These are phyloP conservation scores for Nicator chloris DNA, from an alignment of 2,113 vertebrate species.

Conservation along the genomic window DNA sequence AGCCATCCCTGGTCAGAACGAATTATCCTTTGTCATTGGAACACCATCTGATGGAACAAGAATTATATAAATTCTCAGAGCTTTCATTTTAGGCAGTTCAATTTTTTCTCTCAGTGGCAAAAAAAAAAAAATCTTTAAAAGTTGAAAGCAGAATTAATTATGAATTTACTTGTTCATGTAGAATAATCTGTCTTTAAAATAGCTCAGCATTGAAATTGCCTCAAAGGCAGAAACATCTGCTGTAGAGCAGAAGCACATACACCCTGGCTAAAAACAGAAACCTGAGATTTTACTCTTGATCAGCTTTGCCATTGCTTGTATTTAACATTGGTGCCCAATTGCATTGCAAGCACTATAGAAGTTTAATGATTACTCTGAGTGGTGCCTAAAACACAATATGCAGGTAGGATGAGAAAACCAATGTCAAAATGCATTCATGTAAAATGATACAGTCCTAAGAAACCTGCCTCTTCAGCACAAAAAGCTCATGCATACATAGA, in stretches of 20 bases:
- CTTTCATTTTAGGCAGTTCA: neutral
- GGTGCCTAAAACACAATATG: neutral
- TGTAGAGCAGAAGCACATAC: constrained; percentile 21
- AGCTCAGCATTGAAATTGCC: constrained; percentile 58
- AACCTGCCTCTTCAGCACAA: constrained; percentile 32
- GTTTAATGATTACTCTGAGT: neutral
- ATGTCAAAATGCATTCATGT: constrained; percentile 14
- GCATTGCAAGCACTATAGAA: neutral
- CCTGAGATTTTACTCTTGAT: constrained; percentile 48
- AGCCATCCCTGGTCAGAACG: neutral
- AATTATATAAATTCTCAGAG: neutral
- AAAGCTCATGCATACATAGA: constrained; percentile 20
- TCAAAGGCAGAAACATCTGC: constrained; percentile 70
- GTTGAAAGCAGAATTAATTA: constrained; percentile 57
- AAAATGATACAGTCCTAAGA: neutral
- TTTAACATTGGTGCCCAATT: neutral
- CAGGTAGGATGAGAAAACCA: neutral
- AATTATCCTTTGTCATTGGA: neutral
- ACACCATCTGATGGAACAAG: neutral
- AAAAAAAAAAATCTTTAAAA: constrained; percentile 7
- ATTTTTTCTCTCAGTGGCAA: neutral
- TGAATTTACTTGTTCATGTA: constrained; percentile 62
- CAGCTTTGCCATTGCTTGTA: neutral
- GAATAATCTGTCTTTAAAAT: constrained; percentile 66
- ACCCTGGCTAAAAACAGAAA: constrained; percentile 56